phyloP scores from a whole-genome alignment of 2,113 vertebrate genomes.

The Xenopus laevis region DNA sequence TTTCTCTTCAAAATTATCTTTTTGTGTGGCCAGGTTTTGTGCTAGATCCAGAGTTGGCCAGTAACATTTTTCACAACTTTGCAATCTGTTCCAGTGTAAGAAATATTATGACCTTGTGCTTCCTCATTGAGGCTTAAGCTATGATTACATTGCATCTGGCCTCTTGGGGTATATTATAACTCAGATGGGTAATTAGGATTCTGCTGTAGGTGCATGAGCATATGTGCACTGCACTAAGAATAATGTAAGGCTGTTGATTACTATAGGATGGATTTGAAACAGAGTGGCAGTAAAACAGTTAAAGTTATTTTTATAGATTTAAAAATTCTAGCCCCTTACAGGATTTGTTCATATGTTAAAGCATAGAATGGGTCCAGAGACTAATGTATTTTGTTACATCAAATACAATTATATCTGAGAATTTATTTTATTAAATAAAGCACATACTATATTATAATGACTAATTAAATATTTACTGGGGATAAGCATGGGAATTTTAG shows the following conservation, averaged over 20 bases:
- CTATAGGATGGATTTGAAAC: not conserved
- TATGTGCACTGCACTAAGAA: not conserved
- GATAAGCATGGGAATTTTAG: too few species aligned
- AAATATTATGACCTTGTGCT: slow-evolving; percentile 23
- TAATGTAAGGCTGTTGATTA: not conserved
- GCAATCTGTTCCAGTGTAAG: slow-evolving; percentile 5
- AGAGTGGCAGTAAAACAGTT: slow-evolving; percentile 1
- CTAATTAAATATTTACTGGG: too few species aligned
- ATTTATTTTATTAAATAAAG: too few species aligned
- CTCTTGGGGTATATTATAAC: slow-evolving; percentile 32
- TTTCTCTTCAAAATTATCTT: too few species aligned
- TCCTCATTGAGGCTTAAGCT: slow-evolving; percentile 19
- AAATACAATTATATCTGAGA: too few species aligned
- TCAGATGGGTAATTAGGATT: slow-evolving; percentile 34
- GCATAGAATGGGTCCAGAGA: too few species aligned
- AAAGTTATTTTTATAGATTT: not conserved
- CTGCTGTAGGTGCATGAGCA: slow-evolving; percentile 15
- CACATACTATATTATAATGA: too few species aligned
- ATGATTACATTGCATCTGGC: slow-evolving; percentile 6
- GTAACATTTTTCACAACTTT: slow-evolving; percentile 7
- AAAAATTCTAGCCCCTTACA: too few species aligned
- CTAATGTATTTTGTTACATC: too few species aligned
- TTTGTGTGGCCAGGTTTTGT: not conserved
- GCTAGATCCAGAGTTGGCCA: not conserved
- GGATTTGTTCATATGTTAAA: too few species aligned